Conservation (phyloP, 2,797 vertebrate genomes). For the Catamblyrhynchus diadema region DNA sequence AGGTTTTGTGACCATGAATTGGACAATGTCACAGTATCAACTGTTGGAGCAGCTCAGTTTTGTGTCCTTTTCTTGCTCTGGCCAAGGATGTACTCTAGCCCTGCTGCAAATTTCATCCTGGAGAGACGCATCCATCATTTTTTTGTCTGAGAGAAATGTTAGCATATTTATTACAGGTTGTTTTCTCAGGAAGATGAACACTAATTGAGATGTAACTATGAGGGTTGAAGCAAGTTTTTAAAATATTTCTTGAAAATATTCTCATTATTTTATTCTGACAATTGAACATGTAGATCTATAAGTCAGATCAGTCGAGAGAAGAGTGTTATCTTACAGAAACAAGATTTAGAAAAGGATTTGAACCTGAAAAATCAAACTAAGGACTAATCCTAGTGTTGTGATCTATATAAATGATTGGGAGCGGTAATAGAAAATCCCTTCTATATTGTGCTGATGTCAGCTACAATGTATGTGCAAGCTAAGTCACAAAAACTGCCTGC, state of each 20-base stretch:
- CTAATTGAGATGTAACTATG: neutral
- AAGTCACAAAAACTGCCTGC: neutral
- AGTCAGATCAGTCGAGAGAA: neutral
- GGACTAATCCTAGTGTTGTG: neutral
- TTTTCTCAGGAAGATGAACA: neutral
- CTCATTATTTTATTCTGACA: neutral
- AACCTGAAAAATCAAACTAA: conserved; percentile 18
- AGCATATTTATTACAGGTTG: neutral
- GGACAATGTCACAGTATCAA: neutral
- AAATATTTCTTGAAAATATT: neutral
- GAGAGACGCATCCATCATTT: neutral
- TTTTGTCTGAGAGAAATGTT: neutral
- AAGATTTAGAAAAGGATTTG: neutral
- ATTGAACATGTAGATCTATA: neutral
- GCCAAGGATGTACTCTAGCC: neutral
- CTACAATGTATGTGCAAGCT: neutral
- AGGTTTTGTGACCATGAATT: neutral
- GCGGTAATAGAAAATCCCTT: neutral
- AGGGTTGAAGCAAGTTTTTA: neutral
- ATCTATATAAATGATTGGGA: neutral
- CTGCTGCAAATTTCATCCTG: neutral
- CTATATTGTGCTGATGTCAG: neutral
- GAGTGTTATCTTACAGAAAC: neutral
- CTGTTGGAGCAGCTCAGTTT: neutral
- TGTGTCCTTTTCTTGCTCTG: neutral